Evolutionary conservation across 2,888 invertebrate species (phyloP).

Genomic region (Timandra comae): DNA sequence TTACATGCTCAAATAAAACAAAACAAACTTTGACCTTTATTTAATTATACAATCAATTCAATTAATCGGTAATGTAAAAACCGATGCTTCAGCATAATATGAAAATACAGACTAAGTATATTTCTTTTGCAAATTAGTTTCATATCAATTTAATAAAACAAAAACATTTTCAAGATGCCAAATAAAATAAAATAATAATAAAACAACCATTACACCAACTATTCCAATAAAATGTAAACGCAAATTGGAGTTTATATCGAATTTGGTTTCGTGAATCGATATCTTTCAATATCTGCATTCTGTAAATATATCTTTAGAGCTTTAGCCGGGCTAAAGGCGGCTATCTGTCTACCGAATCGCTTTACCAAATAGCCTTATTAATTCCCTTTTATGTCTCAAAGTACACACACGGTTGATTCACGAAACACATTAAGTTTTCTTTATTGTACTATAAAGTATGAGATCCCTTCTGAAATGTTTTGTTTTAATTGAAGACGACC

Average conservation of each 20-base stretch:
- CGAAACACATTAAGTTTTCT: constrained; percentile 58
- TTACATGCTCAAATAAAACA: too few species aligned
- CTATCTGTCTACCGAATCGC: constrained; percentile 60
- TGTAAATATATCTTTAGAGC: constrained; percentile 48
- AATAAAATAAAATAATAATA: too few species aligned
- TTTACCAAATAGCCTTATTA: constrained; percentile 68
- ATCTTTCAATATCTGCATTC: constrained; percentile 60
- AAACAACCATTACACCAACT: too few species aligned
- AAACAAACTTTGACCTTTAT: too few species aligned
- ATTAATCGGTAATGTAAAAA: too few species aligned
- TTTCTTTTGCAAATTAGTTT: too few species aligned
- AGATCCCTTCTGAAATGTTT: constrained; percentile 36
- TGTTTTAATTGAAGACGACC: constrained; percentile 55
- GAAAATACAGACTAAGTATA: too few species aligned
- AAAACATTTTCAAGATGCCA: too few species aligned
- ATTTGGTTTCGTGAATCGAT: constrained; percentile 55
- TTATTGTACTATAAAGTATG: constrained; percentile 68
- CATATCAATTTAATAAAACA: too few species aligned
- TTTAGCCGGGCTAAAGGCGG: constrained; percentile 33
- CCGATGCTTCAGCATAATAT: too few species aligned
- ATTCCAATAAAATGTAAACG: constrained; percentile 26
- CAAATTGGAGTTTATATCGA: constrained; percentile 38
- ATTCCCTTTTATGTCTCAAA: constrained; percentile 57
- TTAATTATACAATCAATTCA: too few species aligned
- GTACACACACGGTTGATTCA: constrained; percentile 25